Evolutionary conservation across 2,113 vertebrate genomes (phyloP).

Genomic region (Amazona vittata): DNA sequence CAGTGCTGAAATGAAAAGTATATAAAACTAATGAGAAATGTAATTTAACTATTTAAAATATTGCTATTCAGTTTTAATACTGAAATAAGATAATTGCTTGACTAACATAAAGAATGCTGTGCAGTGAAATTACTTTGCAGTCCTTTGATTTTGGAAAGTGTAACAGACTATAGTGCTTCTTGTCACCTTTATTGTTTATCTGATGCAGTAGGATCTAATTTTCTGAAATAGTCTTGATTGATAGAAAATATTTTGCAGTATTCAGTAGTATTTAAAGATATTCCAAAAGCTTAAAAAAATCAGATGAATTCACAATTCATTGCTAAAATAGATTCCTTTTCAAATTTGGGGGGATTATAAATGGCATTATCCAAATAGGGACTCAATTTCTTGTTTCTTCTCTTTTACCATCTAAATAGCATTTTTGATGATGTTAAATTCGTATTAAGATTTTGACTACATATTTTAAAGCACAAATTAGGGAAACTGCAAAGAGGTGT

Average conservation of each 20-base stretch:
- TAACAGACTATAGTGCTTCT: neutral
- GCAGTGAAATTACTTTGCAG: neutral
- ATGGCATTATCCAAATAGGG: neutral
- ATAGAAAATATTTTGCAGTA: neutral
- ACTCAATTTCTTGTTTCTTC: neutral
- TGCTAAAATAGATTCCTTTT: neutral
- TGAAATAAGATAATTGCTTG: neutral
- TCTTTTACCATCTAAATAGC: neutral
- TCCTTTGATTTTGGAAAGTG: neutral
- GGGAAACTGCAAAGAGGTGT: neutral
- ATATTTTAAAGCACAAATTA: neutral
- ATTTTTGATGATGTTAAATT: neutral
- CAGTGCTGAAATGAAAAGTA: neutral
- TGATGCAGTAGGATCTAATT: neutral
- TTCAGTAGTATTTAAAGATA: no score
- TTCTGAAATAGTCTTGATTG: neutral
- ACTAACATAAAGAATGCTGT: neutral
- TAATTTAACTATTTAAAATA: neutral
- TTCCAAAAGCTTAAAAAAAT: neutral
- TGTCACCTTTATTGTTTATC: neutral
- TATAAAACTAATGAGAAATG: neutral
- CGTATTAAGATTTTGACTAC: accelerated
- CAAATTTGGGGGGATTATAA: neutral
- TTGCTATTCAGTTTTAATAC: neutral
- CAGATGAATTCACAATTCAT: neutral